Evolutionary conservation across 2,797 vertebrate species (phyloP).

Genomic region (Poecilia velifera): DNA sequence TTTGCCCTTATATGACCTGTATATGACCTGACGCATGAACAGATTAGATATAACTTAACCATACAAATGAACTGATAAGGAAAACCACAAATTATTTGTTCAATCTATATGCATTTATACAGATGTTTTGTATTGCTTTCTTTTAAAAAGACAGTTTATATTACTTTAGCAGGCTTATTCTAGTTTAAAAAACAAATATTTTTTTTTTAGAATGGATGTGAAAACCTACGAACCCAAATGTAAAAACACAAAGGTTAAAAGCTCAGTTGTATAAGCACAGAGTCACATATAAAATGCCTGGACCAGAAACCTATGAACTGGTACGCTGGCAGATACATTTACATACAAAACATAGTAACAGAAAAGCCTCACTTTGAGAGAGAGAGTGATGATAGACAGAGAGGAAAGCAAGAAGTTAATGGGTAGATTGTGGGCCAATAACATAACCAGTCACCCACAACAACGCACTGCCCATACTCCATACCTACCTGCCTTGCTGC

Average conservation of each 20-base stretch:
- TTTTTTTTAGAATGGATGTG: background rate
- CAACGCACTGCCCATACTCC: slow-evolving; percentile 69
- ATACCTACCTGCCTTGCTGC: slow-evolving; percentile 72
- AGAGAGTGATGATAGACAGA: slow-evolving; percentile 65
- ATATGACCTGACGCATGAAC: background rate
- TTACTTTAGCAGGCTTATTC: background rate
- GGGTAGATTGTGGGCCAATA: slow-evolving; percentile 80
- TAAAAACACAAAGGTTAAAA: background rate
- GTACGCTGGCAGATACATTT: slow-evolving; percentile 39
- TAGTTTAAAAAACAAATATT: background rate
- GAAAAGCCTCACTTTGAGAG: slow-evolving; percentile 44
- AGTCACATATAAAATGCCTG: background rate
- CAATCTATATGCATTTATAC: background rate
- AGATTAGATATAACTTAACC: background rate
- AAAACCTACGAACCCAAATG: background rate
- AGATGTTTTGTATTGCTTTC: background rate
- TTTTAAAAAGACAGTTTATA: background rate
- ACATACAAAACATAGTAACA: slow-evolving; percentile 35
- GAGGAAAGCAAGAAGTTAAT: slow-evolving; percentile 76
- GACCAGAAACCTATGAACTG: background rate
- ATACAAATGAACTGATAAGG: background rate
- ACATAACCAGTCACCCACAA: slow-evolving; percentile 79
- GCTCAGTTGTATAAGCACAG: slow-evolving; percentile 1
- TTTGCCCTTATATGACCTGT: no score
- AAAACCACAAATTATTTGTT: background rate